Evolutionary conservation across 2,888 invertebrate species (phyloP), one percentile per base, ranked within the genome.

Genomic region (Cheilosia soror): DNA sequence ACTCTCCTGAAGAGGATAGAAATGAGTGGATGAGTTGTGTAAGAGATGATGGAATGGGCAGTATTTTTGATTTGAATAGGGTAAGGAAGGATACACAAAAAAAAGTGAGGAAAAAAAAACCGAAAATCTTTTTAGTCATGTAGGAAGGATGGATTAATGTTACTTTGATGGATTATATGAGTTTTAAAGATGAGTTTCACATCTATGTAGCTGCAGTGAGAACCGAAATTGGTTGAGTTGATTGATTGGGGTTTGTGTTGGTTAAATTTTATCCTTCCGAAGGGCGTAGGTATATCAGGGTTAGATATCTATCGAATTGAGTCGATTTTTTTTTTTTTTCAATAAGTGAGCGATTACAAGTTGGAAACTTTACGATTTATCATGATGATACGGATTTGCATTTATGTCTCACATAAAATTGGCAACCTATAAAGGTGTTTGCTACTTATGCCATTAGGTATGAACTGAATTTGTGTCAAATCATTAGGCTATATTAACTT

Each of bases 121-220:
- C 11, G 9, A 33, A 58, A 66, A 49, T 42, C 29, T 49, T 33
- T 58, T 58, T n/a, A 73, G 29, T 40, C 62, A 51, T 42, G 47
- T 47, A 40, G 40, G 65, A 47, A 47, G 66, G n/a, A 60, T 20
- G 55, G 57, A 69, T 63, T 78, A 78, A 71, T 63, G 69, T 57
- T 31, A 40, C 60, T 77, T 57, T 78, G 69, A 78, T 71, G 78
- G 69, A 71, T 78, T 63, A 78, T 44, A 62, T 27, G 60, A 62
- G 20, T 69, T 62, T 49, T 44, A 55, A 47, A 53, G 68, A 55
- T 47, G 47, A 63, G 55, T 33, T 63, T 57, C 72, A 31, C 42
- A 49, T 37, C 2, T 1, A 27, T 40, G 20, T 7, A 33, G 27
- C 47, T 47, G 3, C 33, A 33, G n/a, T 58, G 33, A 47, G 58